Percentiles rank a stretch among this genome's conserved stretches.
Evolutionary conservation across 2,797 vertebrate genomes (phyloP).

Genomic region (Enteromius argenteus): DNA sequence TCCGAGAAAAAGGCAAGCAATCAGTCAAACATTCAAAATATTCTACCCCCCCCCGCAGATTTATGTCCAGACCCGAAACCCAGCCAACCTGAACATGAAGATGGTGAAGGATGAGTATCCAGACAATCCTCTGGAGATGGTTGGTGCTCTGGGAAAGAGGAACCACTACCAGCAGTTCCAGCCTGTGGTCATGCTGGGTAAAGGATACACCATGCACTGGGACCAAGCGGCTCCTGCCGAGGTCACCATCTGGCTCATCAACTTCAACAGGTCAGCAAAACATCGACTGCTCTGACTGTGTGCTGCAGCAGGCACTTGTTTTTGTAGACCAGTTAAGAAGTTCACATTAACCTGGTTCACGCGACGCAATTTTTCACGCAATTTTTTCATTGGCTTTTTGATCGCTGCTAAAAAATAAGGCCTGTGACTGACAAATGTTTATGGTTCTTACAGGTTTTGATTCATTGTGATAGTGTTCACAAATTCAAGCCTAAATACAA

Average conservation of each 20-base stretch:
- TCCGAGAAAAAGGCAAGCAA: not conserved
- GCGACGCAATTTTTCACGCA: not conserved
- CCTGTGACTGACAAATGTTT: not conserved
- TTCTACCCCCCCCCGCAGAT: slow-evolving; percentile 75
- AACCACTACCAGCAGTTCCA: slow-evolving; percentile 98
- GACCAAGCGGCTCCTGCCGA: slow-evolving; percentile 89
- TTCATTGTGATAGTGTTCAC: too few relatives aligned
- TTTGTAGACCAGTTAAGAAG: not conserved
- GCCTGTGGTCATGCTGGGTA: slow-evolving; percentile 89
- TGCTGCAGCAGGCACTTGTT: not conserved
- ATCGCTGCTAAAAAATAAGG: not conserved
- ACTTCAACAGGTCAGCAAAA: slow-evolving; percentile 91
- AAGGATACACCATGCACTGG: slow-evolving; percentile 96
- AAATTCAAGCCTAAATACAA: too few relatives aligned
- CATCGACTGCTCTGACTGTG: not conserved
- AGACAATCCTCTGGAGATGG: slow-evolving; percentile 82
- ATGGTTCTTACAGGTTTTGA: not conserved
- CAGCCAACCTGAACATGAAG: slow-evolving; percentile 86
- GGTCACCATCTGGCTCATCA: slow-evolving; percentile 94
- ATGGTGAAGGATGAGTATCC: slow-evolving; percentile 92
- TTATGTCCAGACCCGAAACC: slow-evolving; percentile 91
- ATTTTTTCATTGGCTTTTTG: not conserved
- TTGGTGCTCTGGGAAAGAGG: slow-evolving; percentile 90
- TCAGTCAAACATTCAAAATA: slow-evolving; percentile 4
- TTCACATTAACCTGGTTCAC: not conserved